Evolutionary conservation across 2,113 vertebrate genomes (phyloP), one percentile per base, ranked within the genome.

Genomic region (Orcinus orca): DNA sequence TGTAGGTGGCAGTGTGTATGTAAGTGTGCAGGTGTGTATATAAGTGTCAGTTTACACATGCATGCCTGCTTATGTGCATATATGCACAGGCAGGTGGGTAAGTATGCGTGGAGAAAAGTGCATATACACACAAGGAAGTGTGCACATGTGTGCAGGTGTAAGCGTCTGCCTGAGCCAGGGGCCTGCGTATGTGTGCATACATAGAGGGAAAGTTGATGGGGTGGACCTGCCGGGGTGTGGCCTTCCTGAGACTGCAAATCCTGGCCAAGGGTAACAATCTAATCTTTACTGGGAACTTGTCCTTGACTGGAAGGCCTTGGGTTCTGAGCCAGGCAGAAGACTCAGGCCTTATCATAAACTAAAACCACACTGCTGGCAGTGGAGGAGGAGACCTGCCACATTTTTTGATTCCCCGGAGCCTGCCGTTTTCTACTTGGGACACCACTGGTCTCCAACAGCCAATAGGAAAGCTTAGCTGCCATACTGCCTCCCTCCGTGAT

Each of bases 221-320:
- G 5, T 15, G 68, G 33, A 93, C 58, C 26, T 26, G 70, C 50
- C 50, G 8, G 14, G 8, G 12, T 71, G 50, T 2, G 38, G 31
- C 70, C 67, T 82, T 81, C 74, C 44, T 68, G 92, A 95, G 83
- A 83, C 5, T 25, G 53, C 55, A 79, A 71, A 70, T 86, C n/a
- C 13, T 41, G 20, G 26, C n/a, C 71, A 70, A 67, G 55, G 53
- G 26, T 79, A 80, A 91, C 62, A 74, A 86, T 31, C 63, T 85
- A 91, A 89, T 96, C 73, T 47, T 25, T 77, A 41, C 71, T 41
- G 44, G 50, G 29, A 86, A 91, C 92, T 92, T 80, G 68, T 84
- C 94, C 90, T 97, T 91, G 68, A 76, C 65, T n/a, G 23, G 18
- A 29, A 94, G 80, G 65, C 74, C 93, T 96, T 94, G 70, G 76